phyloP scores from a whole-genome alignment of 2,797 vertebrate species.

The Characodon lateralis region DNA sequence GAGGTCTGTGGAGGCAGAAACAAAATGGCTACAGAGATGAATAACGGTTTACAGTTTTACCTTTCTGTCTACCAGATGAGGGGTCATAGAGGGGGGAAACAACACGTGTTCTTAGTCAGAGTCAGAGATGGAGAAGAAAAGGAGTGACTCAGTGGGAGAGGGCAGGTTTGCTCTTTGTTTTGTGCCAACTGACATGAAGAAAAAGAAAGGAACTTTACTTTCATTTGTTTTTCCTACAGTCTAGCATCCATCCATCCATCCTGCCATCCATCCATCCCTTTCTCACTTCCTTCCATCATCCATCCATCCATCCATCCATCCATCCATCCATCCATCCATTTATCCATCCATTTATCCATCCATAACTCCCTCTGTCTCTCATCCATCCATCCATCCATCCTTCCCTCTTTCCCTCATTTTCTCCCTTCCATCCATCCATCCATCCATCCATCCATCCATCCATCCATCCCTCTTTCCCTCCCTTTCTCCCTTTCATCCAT shows the following conservation, averaged over 20 bases:
- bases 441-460: too few relatives aligned
- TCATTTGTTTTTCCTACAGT: conserved; percentile 20
- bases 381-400: too few relatives aligned
- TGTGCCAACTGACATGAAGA: conserved; percentile 21
- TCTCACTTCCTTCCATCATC: too few relatives aligned
- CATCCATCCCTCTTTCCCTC: too few relatives aligned
- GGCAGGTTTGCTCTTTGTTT: conserved; percentile 22
- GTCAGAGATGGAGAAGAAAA: conserved; percentile 29
- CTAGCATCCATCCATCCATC: neutral
- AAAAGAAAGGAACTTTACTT: conserved; percentile 7
- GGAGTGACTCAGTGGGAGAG: conserved; percentile 33
- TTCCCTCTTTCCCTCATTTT: too few relatives aligned
- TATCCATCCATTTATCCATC: too few relatives aligned
- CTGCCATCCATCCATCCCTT: too few relatives aligned
- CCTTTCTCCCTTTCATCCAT: too few relatives aligned
- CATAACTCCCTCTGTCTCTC: too few relatives aligned
- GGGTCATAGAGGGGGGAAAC: conserved; percentile 29
- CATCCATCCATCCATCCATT: too few relatives aligned
- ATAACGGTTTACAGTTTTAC: conserved; percentile 28
- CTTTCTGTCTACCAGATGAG: conserved; percentile 45
- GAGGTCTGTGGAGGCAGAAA: conserved; percentile 42
- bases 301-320: too few relatives aligned
- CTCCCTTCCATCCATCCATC: too few relatives aligned
- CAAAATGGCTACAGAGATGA: conserved; percentile 37
- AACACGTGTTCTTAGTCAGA: conserved; percentile 23